Evolutionary conservation across 2,888 invertebrate genomes (phyloP).

Genomic region (Ptycholaimellus sp.): DNA sequence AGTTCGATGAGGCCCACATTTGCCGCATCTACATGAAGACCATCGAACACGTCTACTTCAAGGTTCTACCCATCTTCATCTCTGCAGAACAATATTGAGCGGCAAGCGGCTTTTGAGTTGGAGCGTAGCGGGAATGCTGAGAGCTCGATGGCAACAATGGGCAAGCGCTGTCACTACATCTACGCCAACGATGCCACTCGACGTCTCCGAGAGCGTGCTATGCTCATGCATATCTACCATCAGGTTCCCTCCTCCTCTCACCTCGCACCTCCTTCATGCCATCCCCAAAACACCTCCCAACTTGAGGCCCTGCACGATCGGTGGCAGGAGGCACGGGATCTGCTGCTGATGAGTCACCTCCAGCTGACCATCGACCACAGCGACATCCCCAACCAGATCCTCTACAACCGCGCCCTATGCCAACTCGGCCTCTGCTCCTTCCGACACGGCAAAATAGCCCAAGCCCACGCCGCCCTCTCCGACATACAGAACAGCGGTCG

Average conservation of each 20-base stretch:
- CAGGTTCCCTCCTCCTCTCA: too few relatives aligned
- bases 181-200: constrained; percentile 79
- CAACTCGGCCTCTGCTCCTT: constrained; percentile 94
- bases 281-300: too few relatives aligned
- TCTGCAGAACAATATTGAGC: too few relatives aligned
- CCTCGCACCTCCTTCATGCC: too few relatives aligned
- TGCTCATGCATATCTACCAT: constrained; percentile 89
- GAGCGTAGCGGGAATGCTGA: not conserved
- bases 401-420: constrained; percentile 94
- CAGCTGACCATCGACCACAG: constrained; percentile 94
- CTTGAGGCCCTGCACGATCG: constrained; percentile 90
- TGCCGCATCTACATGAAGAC: constrained; percentile 80
- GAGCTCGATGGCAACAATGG: constrained; percentile 44
- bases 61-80: too few relatives aligned
- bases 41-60: constrained; percentile 94
- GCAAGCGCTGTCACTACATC: constrained; percentile 75
- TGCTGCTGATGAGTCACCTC: constrained; percentile 85
- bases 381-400: constrained; percentile 84
- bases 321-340: constrained; percentile 65
- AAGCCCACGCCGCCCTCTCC: constrained; percentile 84
- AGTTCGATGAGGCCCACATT: constrained; percentile 41
- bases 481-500: constrained; percentile 96
- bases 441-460: constrained; percentile 82
- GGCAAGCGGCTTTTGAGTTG: not conserved
- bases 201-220: constrained; percentile 74